These are phyloP conservation scores for Grallaria varia DNA, from an alignment of 2,113 vertebrate species.

Conservation along the genomic window DNA sequence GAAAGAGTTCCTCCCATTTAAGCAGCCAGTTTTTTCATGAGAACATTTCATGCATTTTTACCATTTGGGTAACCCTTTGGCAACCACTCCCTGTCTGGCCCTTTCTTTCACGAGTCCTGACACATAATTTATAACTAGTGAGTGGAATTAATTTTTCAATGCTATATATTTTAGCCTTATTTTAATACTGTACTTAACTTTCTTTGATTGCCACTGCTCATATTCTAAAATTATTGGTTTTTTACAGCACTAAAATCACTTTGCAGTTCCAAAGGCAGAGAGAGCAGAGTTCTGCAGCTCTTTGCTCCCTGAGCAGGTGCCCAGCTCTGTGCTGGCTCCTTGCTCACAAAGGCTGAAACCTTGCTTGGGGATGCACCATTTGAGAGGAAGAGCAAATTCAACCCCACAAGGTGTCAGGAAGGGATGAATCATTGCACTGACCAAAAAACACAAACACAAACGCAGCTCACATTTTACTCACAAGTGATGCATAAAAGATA, in stretches of 20 bases:
- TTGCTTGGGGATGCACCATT: accelerated
- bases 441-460: background rate
- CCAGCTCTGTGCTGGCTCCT: background rate
- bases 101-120: background rate
- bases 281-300: background rate
- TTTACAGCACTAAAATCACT: background rate
- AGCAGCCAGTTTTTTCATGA: background rate
- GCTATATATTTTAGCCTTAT: background rate
- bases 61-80: background rate
- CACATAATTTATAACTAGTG: background rate
- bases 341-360: background rate
- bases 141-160: background rate
- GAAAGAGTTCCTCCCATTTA: background rate
- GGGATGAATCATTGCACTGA: background rate
- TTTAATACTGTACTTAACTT: background rate
- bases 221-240: background rate
- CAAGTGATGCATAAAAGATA: background rate
- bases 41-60: background rate
- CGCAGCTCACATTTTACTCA: background rate
- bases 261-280: background rate
- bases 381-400: background rate
- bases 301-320: background rate
- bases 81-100: background rate
- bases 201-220: background rate
- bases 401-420: background rate